phyloP scores from a whole-genome alignment of 2,888 invertebrate genomes.

The Noctua pronuba region DNA sequence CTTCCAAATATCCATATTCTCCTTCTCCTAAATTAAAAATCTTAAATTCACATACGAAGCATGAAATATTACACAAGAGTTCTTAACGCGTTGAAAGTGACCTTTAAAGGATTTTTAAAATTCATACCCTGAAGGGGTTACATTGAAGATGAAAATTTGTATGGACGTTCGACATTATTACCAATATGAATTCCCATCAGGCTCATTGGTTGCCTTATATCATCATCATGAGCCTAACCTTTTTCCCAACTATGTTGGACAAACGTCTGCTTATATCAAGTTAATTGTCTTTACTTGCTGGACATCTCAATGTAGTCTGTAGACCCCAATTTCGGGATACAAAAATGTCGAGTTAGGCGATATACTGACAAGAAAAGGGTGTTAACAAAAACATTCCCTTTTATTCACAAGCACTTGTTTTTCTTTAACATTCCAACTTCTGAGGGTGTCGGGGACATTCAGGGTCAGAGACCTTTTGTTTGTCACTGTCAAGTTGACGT shows the following conservation, averaged over 20 bases:
- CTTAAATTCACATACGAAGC: not conserved
- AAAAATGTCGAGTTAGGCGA: conserved; percentile 57
- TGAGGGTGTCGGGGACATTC: conserved; percentile 21
- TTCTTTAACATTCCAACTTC: conserved; percentile 26
- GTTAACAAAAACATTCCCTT: conserved; percentile 39
- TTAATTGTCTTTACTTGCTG: conserved; percentile 54
- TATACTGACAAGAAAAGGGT: conserved; percentile 52
- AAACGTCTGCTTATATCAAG: conserved; percentile 1
- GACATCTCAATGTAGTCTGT: conserved; percentile 33
- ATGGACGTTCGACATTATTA: not conserved
- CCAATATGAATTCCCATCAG: not conserved
- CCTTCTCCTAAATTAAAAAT: not conserved
- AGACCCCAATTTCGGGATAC: conserved; percentile 47
- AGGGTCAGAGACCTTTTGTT: conserved; percentile 34
- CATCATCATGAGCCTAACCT: not conserved
- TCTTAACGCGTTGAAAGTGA: not conserved
- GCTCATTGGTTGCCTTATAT: not conserved
- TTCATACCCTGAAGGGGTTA: not conserved
- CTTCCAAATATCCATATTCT: not conserved
- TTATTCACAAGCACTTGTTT: conserved; percentile 35
- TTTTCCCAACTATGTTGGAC: not conserved
- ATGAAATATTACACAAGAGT: not conserved
- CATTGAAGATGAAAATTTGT: not conserved
- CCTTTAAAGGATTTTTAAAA: not conserved
- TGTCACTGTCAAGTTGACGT: conserved; percentile 38